phyloP scores from a whole-genome alignment of 37 sponge, comb jelly and placozoan species.

The Spongilla lacustris region DNA sequence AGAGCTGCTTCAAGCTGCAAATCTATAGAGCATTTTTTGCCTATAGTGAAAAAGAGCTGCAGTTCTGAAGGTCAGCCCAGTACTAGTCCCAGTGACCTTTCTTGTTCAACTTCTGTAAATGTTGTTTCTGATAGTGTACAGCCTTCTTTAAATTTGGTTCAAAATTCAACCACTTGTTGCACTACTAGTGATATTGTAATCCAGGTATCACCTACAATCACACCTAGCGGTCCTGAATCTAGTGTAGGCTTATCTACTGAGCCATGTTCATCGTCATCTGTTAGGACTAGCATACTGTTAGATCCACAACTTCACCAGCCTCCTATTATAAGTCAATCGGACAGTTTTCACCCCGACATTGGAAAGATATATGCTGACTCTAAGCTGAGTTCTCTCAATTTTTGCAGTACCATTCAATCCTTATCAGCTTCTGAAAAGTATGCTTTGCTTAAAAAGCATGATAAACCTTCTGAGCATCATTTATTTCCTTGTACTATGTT shows the following conservation, averaged over 20 bases:
- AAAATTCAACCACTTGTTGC: background rate
- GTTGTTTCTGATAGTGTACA: constrained; percentile 1
- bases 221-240: background rate
- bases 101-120: constrained; percentile 1
- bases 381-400: background rate
- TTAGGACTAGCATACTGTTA: background rate
- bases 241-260: background rate
- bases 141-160: background rate
- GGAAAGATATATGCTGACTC: background rate
- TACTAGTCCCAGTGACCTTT: constrained; percentile 1
- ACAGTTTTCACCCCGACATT: background rate
- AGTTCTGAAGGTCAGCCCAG: background rate
- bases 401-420: background rate
- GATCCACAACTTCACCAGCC: background rate
- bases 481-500: background rate
- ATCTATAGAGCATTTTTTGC: background rate
- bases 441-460: background rate
- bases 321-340: background rate
- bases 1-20: constrained; percentile 1
- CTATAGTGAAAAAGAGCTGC: background rate
- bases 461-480: background rate
- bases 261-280: background rate
- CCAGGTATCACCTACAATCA: background rate
- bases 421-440: constrained; percentile 6
- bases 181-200: background rate